These are phyloP conservation scores for Ophthalmolycus amberensis DNA, from an alignment of 2,113 vertebrate genomes.

Conservation along the genomic window DNA sequence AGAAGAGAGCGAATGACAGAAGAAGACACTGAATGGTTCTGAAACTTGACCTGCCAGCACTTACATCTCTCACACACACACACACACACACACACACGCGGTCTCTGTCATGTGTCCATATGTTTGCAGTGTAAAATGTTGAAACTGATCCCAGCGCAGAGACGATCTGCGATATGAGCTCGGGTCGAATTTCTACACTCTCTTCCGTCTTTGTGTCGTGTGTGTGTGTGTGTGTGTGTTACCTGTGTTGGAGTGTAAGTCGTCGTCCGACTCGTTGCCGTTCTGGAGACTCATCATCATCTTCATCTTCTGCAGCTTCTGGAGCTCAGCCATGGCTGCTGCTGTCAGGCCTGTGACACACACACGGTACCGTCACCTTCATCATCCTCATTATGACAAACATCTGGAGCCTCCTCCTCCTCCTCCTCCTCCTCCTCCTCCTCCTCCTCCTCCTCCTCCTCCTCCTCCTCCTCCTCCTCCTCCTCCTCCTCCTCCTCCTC, in stretches of 20 bases:
- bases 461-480: no score
- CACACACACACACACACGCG: neutral
- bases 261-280: constrained; percentile 79
- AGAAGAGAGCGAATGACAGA: neutral
- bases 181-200: constrained; percentile 7
- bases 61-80: neutral
- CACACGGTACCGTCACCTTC: neutral
- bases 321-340: constrained; percentile 79
- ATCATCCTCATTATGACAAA: constrained; percentile 5
- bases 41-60: neutral
- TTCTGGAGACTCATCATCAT: constrained; percentile 83
- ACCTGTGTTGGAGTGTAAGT: constrained; percentile 80
- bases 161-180: neutral
- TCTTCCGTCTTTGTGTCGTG: neutral
- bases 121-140: neutral
- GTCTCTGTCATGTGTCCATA: neutral
- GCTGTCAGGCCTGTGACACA: constrained; percentile 71
- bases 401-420: no score
- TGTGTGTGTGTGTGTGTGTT: constrained; percentile 12
- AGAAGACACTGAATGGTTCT: neutral
- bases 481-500: no score
- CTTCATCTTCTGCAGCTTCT: constrained; percentile 82
- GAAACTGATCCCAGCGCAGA: constrained; percentile 7
- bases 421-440: no score
- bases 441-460: no score